Evolutionary conservation across 92 coral and sea anemone genomes (phyloP), one percentile per base, ranked within the genome.

Genomic region (Parazoanthus atlanticus): DNA sequence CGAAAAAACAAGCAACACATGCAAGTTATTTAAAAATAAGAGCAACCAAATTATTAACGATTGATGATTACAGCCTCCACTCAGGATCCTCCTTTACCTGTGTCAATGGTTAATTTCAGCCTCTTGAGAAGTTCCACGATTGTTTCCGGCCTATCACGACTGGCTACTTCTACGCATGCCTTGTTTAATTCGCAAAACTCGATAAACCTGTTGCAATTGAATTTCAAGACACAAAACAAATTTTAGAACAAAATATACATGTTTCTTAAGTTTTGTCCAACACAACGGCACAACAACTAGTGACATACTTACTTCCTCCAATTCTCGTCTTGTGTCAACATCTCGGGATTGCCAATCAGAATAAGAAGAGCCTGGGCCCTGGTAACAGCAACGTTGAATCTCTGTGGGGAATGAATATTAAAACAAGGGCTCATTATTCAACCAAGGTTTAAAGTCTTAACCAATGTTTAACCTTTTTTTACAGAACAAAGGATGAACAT

Each of bases 311-410:
- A 92, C 96, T 89, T 82, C 49, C 28, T 83, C 96, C 96, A 94
- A 89, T 92, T 92, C 9, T 47, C 88, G 86, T 94, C 96, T 78
- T 17, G n/a, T 33, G 86, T 30, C n/a, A 94, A 91, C 93, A 93
- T 91, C 64, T 91, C 96, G 7, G 91, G 92, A 67, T 93, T 93
- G 12, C 96, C 94, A 82, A 91, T 86, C 47, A 93, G 61, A 76
- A 93, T 93, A 61, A 93, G 85, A 31, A 93, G 94, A 28, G 96
- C 94, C 88, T 93, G 96, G 31, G 96, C 96, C 29, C 96, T 92
- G 75, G 96, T 93, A 23, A 93, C 85, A 66, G 94, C 96, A 31
- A 93, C 96, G 80, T 93, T 93, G 96, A 93, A 93, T 65, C 96
- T 88, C 94, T 93, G 75, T 26, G 65, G 38, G 72, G 30, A 80